Percentiles rank a stretch among this genome's conserved stretches.
Evolutionary conservation across 2,113 vertebrate genomes (phyloP).

Genomic region (Microtus ochrogaster): DNA sequence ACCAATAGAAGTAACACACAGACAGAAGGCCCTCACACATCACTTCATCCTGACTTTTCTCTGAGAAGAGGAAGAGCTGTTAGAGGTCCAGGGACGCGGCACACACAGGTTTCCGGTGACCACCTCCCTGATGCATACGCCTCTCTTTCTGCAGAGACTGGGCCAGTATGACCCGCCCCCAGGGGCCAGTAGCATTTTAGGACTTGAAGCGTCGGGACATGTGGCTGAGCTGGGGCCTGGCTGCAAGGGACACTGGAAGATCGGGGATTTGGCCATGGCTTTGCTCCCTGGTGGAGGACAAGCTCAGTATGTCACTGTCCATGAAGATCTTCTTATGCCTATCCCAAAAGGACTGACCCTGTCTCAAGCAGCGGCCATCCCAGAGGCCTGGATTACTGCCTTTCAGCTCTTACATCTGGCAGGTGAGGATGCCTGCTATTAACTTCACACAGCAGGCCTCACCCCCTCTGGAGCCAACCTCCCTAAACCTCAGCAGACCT

Average conservation of each 20-base stretch:
- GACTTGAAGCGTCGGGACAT: slow-evolving; percentile 89
- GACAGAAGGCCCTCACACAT: too few relatives aligned
- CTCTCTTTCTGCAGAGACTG: slow-evolving; percentile 85
- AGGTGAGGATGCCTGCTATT: slow-evolving; percentile 82
- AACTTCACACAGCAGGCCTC: background rate
- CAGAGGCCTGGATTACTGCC: slow-evolving; percentile 92
- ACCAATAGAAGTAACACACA: too few relatives aligned
- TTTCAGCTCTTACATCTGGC: slow-evolving; percentile 91
- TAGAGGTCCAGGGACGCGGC: background rate
- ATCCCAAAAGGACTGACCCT: slow-evolving; percentile 86
- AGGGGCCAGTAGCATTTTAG: slow-evolving; percentile 91
- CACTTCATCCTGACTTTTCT: slow-evolving; percentile 24
- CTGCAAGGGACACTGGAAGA: slow-evolving; percentile 84
- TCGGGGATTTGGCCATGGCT: slow-evolving; percentile 89
- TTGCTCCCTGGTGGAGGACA: slow-evolving; percentile 91
- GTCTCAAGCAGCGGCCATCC: slow-evolving; percentile 90
- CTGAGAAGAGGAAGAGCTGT: background rate
- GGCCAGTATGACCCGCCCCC: slow-evolving; percentile 90
- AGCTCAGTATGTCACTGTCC: slow-evolving; percentile 90
- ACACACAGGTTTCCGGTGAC: slow-evolving; percentile 4
- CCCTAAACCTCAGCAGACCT: background rate
- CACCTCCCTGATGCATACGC: background rate
- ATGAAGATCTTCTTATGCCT: slow-evolving; percentile 88
- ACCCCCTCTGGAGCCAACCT: background rate
- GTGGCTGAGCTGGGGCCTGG: slow-evolving; percentile 86